Conservation (phyloP, 2,797 vertebrate genomes). For the Oreortyx pictus region DNA sequence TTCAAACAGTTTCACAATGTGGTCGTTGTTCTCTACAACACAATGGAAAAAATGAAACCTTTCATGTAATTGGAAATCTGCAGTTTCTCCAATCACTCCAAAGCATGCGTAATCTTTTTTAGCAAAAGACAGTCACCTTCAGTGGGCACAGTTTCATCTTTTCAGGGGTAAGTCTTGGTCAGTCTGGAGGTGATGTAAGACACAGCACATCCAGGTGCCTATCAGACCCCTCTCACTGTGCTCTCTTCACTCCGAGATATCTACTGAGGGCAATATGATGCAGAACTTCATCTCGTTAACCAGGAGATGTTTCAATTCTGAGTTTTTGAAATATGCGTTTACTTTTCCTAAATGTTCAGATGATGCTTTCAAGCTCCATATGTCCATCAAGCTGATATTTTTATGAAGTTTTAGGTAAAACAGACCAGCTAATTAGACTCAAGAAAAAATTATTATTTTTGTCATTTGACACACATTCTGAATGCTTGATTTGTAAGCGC, state of each 20-base stretch:
- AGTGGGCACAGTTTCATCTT: neutral
- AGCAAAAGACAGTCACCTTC: neutral
- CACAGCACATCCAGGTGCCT: fast-evolving
- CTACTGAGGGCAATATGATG: neutral
- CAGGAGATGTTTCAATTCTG: neutral
- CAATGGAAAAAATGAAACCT: neutral
- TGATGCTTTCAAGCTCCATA: neutral
- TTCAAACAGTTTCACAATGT: neutral
- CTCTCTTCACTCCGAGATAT: neutral
- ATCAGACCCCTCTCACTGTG: fast-evolving
- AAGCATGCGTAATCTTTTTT: neutral
- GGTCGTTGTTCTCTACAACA: neutral
- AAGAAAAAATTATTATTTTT: neutral
- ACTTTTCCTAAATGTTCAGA: neutral
- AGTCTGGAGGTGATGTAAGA: fast-evolving
- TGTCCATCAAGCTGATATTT: neutral
- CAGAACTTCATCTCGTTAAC: neutral
- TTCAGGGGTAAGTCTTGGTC: neutral
- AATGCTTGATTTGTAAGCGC: neutral
- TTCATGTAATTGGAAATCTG: neutral
- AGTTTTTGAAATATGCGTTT: neutral
- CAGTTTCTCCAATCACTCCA: neutral
- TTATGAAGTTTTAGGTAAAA: neutral
- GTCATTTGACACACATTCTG: neutral
- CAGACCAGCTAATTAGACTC: neutral